Evolutionary conservation across 2,888 invertebrate species (phyloP).

Genomic region (Tenthredo scrophulariae): DNA sequence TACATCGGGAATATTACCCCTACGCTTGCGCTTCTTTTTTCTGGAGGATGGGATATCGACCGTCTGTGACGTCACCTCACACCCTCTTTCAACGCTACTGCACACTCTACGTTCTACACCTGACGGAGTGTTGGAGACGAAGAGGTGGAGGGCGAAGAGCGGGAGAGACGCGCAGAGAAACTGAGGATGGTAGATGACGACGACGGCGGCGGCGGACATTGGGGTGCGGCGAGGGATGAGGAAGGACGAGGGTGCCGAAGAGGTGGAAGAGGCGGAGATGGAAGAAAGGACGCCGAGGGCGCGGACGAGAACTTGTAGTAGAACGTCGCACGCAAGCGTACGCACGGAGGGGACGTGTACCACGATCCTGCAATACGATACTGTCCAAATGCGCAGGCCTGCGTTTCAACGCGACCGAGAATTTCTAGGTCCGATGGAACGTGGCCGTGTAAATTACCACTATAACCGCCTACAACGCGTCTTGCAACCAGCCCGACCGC

Average conservation of each 20-base stretch:
- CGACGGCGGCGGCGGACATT: slow-evolving; percentile 40
- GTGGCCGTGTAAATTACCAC: slow-evolving; percentile 45
- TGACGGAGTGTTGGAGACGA: slow-evolving; percentile 30
- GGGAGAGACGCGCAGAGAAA: slow-evolving; percentile 50
- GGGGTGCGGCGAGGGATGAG: slow-evolving; percentile 43
- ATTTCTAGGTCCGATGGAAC: slow-evolving; percentile 50
- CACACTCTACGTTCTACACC: slow-evolving; percentile 51
- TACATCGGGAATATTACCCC: slow-evolving; percentile 53
- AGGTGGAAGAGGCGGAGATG: slow-evolving; percentile 51
- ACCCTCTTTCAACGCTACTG: slow-evolving; percentile 59
- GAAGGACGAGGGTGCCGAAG: slow-evolving; percentile 49
- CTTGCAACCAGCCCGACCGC: background rate
- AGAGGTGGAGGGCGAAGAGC: slow-evolving; percentile 48
- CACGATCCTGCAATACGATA: slow-evolving; percentile 64
- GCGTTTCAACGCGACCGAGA: slow-evolving; percentile 63
- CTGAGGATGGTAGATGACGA: slow-evolving; percentile 55
- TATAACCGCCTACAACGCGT: background rate
- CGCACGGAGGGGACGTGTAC: slow-evolving; percentile 63
- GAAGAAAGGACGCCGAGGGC: slow-evolving; percentile 55
- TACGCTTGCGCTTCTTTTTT: slow-evolving; percentile 60
- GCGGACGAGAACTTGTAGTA: slow-evolving; percentile 62
- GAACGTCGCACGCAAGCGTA: slow-evolving; percentile 71
- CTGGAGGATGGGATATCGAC: slow-evolving; percentile 69
- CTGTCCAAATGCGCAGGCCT: slow-evolving; percentile 63
- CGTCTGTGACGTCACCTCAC: slow-evolving; percentile 73